Evolutionary conservation across 2,113 vertebrate genomes (phyloP), one percentile per base, ranked within the genome.

Genomic region (Manacus vitellinus): DNA sequence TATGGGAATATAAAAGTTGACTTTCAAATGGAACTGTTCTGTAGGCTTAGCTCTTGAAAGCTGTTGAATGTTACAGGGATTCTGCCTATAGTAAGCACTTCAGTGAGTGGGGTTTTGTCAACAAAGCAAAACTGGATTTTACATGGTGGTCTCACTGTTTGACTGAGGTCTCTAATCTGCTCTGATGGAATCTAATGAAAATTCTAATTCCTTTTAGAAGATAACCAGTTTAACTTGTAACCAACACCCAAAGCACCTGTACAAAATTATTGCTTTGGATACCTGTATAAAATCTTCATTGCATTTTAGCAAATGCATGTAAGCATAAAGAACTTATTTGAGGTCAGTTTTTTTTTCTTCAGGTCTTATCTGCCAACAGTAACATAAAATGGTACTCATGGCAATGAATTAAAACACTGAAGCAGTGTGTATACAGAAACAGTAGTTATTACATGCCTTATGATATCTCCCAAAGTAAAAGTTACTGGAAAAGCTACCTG

Each of bases 351-450:
- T 54, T 82, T 62, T 27, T 55, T 24, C 2, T 9, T 39, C 4
- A 21, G 9, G 25, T 75, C 18, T 74, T 75, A 12, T 2, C 43
- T 89, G 22, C 56, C 61, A 82, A 9, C 10, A 28, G 4, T 78
- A 27, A 15, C 31, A 41, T 58, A 43, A 76, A 16, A 13, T 21
- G 18, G 12, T 74, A 63, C 28, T 74, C 13, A 2, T 16, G 54
- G 31, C 27, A 81, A 0, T 21, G 10, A 31, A 31, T 76, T 31
- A 0, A 1, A 75, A 31, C 21, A 51, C 19, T 66, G 22, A 71
- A 30, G 43, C 28, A 23, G 14, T 63, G 28, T 61, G 25, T 56
- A 1, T 74, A 12, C 20, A 25, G n/a, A 20, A 44, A 8, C 19
- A 35, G 54, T 56, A 65, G 27, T 52, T 82, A 20, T 1, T 61